Conservation (phyloP, 2,888 invertebrate genomes). For the Caenorhabditis sp. region DNA sequence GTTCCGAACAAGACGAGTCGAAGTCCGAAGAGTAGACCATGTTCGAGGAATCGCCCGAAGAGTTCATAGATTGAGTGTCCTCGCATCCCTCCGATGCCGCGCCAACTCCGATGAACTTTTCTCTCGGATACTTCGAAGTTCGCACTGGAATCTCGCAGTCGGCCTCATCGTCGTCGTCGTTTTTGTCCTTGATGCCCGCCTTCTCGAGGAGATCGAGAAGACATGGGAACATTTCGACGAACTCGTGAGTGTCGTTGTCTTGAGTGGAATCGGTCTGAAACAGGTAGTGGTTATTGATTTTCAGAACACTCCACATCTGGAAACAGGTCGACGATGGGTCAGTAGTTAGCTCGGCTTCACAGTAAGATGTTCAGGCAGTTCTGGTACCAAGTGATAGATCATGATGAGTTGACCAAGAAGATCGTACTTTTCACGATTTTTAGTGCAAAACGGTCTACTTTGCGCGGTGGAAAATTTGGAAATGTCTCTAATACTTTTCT, state of each 20-base stretch:
- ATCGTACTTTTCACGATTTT: no score
- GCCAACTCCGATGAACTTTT: constrained; percentile 20
- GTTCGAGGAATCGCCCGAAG: constrained; percentile 25
- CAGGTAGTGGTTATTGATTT: background rate
- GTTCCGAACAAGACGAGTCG: constrained; percentile 25
- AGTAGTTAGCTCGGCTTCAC: background rate
- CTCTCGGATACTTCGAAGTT: constrained; percentile 20
- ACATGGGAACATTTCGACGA: constrained; percentile 58
- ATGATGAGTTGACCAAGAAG: no score
- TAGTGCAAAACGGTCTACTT: no score
- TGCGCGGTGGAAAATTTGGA: no score
- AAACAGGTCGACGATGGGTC: no score
- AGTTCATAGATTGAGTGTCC: constrained; percentile 40
- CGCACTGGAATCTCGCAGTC: constrained; percentile 10
- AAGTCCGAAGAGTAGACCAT: constrained; percentile 24
- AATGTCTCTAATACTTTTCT: no score
- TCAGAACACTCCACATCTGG: no score
- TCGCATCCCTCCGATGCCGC: constrained; percentile 39
- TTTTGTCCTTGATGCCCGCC: constrained; percentile 40
- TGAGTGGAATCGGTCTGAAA: constrained; percentile 32
- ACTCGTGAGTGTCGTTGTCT: constrained; percentile 42
- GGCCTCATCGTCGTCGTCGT: constrained; percentile 19
- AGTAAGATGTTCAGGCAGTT: no score
- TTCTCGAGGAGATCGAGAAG: constrained; percentile 41
- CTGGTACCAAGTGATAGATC: no score